Conservation (phyloP, 1,140 invertebrate species). For the Drosophila micromelanica region DNA sequence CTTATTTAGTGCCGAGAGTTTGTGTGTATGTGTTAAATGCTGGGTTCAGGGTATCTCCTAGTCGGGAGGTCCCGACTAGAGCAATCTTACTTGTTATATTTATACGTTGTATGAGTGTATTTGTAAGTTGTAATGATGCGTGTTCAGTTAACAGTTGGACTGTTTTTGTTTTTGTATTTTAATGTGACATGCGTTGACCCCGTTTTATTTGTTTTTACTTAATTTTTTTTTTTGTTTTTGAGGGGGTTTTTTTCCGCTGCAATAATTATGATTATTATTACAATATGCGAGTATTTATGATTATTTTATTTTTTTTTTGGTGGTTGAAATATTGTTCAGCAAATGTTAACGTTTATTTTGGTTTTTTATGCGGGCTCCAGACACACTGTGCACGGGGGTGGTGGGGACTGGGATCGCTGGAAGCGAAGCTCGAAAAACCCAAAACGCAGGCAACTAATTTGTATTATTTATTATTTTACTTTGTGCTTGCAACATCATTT, state of each 20-base stretch:
- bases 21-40: too few species aligned
- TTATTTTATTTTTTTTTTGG: conserved; percentile 27
- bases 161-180: not conserved
- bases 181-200: conserved; percentile 33
- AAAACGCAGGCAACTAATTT: conserved; percentile 24
- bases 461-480: conserved; percentile 32
- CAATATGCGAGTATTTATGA: conserved; percentile 29
- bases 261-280: conserved; percentile 39
- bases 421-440: conserved; percentile 1
- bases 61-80: too few species aligned
- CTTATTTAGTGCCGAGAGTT: too few species aligned
- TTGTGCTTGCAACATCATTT: conserved; percentile 49
- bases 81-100: too few species aligned
- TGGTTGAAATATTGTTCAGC: conserved; percentile 17
- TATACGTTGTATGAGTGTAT: too few species aligned
- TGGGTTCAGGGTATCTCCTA: too few species aligned
- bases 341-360: conserved; percentile 37
- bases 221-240: conserved; percentile 10
- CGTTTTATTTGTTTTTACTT: conserved; percentile 17
- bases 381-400: not conserved
- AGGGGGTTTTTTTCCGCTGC: conserved; percentile 38
- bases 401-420: not conserved
- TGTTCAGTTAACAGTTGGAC: not conserved
- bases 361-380: conserved; percentile 27
- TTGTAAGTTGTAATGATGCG: too few species aligned